Conservation (phyloP, 2,888 invertebrate genomes). For the Folsomia manolachei region DNA sequence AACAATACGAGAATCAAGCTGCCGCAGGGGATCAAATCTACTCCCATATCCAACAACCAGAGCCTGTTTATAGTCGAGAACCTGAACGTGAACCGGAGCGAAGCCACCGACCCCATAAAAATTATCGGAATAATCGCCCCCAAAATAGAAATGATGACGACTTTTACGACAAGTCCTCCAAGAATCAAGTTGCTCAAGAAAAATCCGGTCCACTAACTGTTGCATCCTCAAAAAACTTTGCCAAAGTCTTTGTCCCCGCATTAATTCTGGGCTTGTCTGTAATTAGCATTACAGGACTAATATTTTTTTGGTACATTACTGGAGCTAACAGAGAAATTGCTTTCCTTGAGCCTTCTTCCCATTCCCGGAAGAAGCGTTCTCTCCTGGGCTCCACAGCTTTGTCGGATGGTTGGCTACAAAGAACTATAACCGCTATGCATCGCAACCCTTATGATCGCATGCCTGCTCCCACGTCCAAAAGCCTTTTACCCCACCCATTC, state of each 20-base stretch:
- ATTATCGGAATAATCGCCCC: conserved; percentile 1
- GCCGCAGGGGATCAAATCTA: conserved; percentile 23
- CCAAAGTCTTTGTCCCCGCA: conserved; percentile 67
- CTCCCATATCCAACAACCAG: conserved; percentile 6
- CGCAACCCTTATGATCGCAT: conserved; percentile 45
- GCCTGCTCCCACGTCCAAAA: conserved; percentile 40
- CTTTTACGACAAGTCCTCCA: conserved; percentile 32
- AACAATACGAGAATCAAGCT: conserved; percentile 38
- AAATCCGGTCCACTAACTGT: conserved; percentile 35
- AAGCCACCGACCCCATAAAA: conserved; percentile 14
- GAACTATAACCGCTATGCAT: conserved; percentile 46
- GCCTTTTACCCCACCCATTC: conserved; percentile 40
- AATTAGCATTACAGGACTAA: conserved; percentile 74
- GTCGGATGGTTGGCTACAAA: conserved; percentile 48
- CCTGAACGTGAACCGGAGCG: conserved; percentile 5
- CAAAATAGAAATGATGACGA: conserved; percentile 25
- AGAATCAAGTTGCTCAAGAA: conserved; percentile 31
- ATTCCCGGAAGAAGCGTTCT: conserved; percentile 34
- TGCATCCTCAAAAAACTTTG: conserved; percentile 47
- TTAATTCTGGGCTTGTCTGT: conserved; percentile 80
- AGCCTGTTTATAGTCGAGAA: conserved; percentile 19
- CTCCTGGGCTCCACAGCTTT: conserved; percentile 36
- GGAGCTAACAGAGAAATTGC: conserved; percentile 44
- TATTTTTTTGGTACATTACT: conserved; percentile 63
- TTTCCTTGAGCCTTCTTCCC: conserved; percentile 43